These are phyloP conservation scores for Hemaris fuciformis DNA, from an alignment of 2,888 invertebrate genomes.

Conservation along the genomic window DNA sequence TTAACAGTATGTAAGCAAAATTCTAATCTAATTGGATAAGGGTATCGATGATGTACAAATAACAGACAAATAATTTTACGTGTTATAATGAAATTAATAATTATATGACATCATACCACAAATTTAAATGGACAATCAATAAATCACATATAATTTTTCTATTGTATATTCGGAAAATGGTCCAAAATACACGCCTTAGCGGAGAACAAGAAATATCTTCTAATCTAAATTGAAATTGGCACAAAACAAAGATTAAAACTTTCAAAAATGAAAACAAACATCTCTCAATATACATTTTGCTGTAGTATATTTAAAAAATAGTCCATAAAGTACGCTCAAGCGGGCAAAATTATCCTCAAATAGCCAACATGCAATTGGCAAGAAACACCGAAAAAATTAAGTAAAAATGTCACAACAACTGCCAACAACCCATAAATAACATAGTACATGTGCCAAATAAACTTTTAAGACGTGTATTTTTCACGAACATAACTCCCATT, in stretches of 20 bases:
- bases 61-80: too few species aligned
- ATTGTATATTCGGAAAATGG: neutral
- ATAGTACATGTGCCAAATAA: neutral
- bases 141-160: neutral
- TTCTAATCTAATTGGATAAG: too few species aligned
- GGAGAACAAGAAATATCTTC: neutral
- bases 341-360: neutral
- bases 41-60: too few species aligned
- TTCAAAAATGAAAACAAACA: too few species aligned
- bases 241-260: too few species aligned
- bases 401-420: neutral
- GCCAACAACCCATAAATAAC: neutral
- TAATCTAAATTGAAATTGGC: neutral
- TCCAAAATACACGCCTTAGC: neutral
- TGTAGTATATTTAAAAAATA: too few species aligned
- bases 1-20: too few species aligned
- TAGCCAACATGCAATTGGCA: neutral
- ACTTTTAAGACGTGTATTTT: neutral
- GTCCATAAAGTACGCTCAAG: neutral
- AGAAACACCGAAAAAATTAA: neutral
- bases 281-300: too few species aligned
- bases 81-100: too few species aligned
- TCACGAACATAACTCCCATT: neutral
- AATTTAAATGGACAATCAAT: neutral
- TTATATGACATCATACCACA: too few species aligned